Conservation (phyloP, 2,888 invertebrate genomes). For the Ormyrus labotus region DNA sequence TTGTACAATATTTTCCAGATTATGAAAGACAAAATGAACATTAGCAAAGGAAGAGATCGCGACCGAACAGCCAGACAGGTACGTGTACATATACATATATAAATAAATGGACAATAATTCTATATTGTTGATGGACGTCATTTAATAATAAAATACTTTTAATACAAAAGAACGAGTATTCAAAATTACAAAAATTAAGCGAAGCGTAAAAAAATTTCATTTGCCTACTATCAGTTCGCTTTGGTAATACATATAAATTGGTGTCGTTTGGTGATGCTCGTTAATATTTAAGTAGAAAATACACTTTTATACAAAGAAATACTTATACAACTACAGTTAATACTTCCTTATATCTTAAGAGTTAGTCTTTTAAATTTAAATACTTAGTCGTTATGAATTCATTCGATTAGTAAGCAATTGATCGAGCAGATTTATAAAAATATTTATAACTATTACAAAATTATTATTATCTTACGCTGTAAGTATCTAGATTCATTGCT, state of each 20-base stretch:
- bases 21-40: conserved; percentile 94
- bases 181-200: conserved; percentile 30
- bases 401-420: conserved; percentile 46
- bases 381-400: conserved; percentile 43
- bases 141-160: conserved; percentile 52
- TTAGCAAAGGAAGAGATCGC: conserved; percentile 88
- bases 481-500: conserved; percentile 27
- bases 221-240: conserved; percentile 7
- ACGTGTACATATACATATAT: conserved; percentile 57
- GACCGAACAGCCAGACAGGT: conserved; percentile 91
- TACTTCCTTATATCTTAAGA: conserved; percentile 50
- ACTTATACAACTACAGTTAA: conserved; percentile 47
- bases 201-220: conserved; percentile 18
- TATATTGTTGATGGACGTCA: conserved; percentile 40
- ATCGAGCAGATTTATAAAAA: conserved; percentile 47
- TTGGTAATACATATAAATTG: conserved; percentile 32
- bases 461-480: conserved; percentile 30
- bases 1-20: conserved; percentile 76
- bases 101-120: conserved; percentile 27
- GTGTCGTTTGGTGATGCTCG: conserved; percentile 4
- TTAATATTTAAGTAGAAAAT: conserved; percentile 46
- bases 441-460: conserved; percentile 50
- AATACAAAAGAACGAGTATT: conserved; percentile 37
- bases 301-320: conserved; percentile 47
- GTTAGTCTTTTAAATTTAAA: conserved; percentile 52